These are phyloP conservation scores for Anguilla rostrata DNA, from an alignment of 2,113 vertebrate species.

Conservation along the genomic window DNA sequence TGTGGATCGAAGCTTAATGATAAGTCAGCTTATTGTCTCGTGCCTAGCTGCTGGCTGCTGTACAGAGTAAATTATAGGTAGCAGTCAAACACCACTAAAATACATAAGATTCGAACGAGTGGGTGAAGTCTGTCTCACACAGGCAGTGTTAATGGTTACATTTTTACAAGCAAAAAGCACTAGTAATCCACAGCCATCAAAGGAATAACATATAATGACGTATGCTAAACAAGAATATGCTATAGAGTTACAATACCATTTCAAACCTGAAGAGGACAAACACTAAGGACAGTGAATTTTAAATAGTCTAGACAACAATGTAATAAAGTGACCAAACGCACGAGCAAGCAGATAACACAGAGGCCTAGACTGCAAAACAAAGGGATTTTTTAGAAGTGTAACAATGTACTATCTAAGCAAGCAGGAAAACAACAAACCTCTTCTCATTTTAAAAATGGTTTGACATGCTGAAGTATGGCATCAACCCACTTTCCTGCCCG, in stretches of 20 bases:
- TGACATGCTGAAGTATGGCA: constrained; percentile 69
- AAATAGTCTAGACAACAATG: constrained; percentile 66
- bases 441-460: constrained; percentile 80
- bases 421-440: constrained; percentile 53
- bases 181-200: constrained; percentile 69
- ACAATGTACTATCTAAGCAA: constrained; percentile 62
- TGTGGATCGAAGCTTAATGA: constrained; percentile 70
- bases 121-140: constrained; percentile 55
- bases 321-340: constrained; percentile 92
- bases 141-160: constrained; percentile 51
- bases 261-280: constrained; percentile 76
- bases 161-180: constrained; percentile 56
- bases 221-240: constrained; percentile 66
- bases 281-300: constrained; percentile 59
- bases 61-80: constrained; percentile 60
- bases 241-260: constrained; percentile 68
- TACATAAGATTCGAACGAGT: constrained; percentile 55
- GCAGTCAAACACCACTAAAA: constrained; percentile 72
- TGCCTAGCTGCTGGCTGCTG: constrained; percentile 60
- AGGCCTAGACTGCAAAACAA: constrained; percentile 70
- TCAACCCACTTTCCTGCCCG: constrained; percentile 74
- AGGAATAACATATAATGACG: constrained; percentile 67
- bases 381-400: constrained; percentile 60
- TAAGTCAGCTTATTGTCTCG: constrained; percentile 72
- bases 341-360: constrained; percentile 76